Conservation (phyloP, 2,888 invertebrate genomes). For the Amiota minor region DNA sequence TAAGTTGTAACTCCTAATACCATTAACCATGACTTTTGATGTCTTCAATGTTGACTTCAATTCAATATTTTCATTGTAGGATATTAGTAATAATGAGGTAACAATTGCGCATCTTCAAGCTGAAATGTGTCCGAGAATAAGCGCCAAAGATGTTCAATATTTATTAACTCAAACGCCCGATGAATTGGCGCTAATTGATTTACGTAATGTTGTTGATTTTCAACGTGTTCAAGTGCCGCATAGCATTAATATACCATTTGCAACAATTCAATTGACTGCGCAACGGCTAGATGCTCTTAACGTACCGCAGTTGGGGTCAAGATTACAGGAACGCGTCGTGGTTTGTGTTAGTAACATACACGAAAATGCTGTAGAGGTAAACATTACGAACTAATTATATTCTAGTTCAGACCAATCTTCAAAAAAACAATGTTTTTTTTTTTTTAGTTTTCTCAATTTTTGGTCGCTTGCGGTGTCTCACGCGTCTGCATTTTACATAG, state of each 20-base stretch:
- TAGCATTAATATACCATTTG: slow-evolving; percentile 92
- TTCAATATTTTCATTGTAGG: slow-evolving; percentile 74
- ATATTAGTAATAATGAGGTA: slow-evolving; percentile 77
- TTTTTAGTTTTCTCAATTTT: slow-evolving; percentile 86
- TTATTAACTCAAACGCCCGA: slow-evolving; percentile 78
- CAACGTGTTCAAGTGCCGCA: slow-evolving; percentile 84
- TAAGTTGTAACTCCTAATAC: slow-evolving; percentile 46
- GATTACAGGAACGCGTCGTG: slow-evolving; percentile 79
- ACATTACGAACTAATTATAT: slow-evolving; percentile 46
- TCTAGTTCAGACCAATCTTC: slow-evolving; percentile 55
- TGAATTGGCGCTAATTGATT: slow-evolving; percentile 80
- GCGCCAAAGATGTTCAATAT: slow-evolving; percentile 86
- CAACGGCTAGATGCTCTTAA: slow-evolving; percentile 82
- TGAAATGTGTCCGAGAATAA: slow-evolving; percentile 88
- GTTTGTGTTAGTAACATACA: slow-evolving; percentile 86
- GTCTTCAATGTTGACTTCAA: slow-evolving; percentile 11
- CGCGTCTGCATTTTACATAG: slow-evolving; percentile 91
- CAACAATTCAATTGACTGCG: slow-evolving; percentile 82
- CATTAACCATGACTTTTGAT: background rate
- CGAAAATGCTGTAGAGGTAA: slow-evolving; percentile 83
- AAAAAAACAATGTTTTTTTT: background rate
- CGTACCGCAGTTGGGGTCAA: slow-evolving; percentile 76
- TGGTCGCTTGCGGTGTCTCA: slow-evolving; percentile 84
- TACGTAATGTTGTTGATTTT: slow-evolving; percentile 77
- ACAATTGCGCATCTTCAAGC: slow-evolving; percentile 80